Evolutionary conservation across 2,888 invertebrate species (phyloP), one percentile per base, ranked within the genome.

Genomic region (Carcina quercana): DNA sequence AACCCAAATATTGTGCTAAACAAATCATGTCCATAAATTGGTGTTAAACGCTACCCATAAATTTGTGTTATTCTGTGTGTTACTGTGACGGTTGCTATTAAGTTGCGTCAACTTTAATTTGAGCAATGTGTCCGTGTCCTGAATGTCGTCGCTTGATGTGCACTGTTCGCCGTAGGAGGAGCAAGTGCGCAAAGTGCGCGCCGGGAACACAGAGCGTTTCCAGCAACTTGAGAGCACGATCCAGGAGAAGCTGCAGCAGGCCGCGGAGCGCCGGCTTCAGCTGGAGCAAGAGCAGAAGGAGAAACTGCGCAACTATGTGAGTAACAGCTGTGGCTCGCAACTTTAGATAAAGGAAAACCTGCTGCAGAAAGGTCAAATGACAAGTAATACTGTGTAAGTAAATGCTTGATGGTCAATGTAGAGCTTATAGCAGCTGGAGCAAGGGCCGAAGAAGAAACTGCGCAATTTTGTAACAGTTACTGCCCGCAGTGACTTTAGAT

Each of bases 251-350:
- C 63, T 82, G 54, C 66, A 68, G 53, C 74, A 71, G 46, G 75
- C 76, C 32, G 89, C 91, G 52, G 88, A 86, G 57, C 90, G 94
- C 57, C 89, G 93, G 28, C 89, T 89, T 55, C 87, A 87, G 50
- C 83, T 91, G 45, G 92, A 94, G 64, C 88, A 89, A 49, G 92
- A 92, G 63, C 91, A 92, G 63, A 87, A 88, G 67, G 92, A 93
- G 69, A 91, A 91, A 61, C 86, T 93, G 48, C 90, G 90, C 62
- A 90, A 87, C 71, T 89, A 92, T 61, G 93, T 92, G 70, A 88
- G 90, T 88, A 17, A 28, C 15, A 4, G 1, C 2, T 4, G 17
- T 13, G 5, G 19, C n/a, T n/a, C n/a, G n/a, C n/a, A n/a, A n/a
- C n/a, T n/a, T n/a, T n/a, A n/a, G n/a, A n/a, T n/a, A n/a, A n/a